Conservation (phyloP, 1,140 invertebrate genomes). For the Ips typographus region DNA sequence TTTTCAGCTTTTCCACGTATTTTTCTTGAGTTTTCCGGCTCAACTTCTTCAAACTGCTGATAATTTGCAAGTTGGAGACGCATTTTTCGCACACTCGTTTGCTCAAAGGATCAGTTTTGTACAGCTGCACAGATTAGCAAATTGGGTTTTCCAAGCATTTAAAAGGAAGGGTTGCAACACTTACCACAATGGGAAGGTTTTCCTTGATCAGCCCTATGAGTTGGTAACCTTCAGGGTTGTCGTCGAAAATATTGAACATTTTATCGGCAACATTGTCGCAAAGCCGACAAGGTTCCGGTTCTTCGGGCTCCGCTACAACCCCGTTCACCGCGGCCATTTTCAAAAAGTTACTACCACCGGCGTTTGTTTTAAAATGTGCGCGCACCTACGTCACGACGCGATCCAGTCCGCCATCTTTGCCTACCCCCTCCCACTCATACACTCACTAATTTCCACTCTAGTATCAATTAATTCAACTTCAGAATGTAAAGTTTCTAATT, state of each 20-base stretch:
- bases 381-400: slow-evolving; percentile 3
- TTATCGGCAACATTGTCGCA: slow-evolving; percentile 46
- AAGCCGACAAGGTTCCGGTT: slow-evolving; percentile 44
- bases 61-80: slow-evolving; percentile 43
- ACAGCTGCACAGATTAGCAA: slow-evolving; percentile 43
- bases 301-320: neutral
- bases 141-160: neutral
- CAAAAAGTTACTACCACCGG: neutral
- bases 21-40: slow-evolving; percentile 42
- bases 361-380: neutral
- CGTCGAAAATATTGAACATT: slow-evolving; percentile 49
- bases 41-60: slow-evolving; percentile 46
- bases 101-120: slow-evolving; percentile 49
- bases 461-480: no score
- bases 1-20: slow-evolving; percentile 42
- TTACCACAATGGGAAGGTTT: slow-evolving; percentile 49
- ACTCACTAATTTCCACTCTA: no score
- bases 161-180: slow-evolving; percentile 33
- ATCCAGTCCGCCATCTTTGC: slow-evolving; percentile 35
- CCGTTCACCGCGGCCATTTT: no score
- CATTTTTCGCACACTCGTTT: slow-evolving; percentile 49
- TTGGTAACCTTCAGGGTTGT: slow-evolving; percentile 46
- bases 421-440: neutral
- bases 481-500: no score
- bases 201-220: slow-evolving; percentile 49